These are phyloP conservation scores for Diabrotica balteata DNA, from an alignment of 2,888 invertebrate genomes.

Conservation along the genomic window DNA sequence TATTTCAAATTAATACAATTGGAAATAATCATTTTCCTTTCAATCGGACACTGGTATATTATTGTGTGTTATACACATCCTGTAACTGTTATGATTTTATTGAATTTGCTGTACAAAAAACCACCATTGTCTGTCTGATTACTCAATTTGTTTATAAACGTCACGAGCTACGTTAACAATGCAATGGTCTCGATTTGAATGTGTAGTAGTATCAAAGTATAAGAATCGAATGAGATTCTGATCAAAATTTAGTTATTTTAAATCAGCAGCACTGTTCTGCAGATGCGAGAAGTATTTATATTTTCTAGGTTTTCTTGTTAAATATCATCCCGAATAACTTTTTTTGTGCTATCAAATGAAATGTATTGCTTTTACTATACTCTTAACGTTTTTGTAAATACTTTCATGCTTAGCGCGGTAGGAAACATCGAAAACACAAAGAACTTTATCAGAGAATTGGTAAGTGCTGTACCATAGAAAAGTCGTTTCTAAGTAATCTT, in stretches of 20 bases:
- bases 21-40: not conserved
- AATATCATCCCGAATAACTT: no score
- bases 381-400: conserved; percentile 50
- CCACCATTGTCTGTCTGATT: conserved; percentile 22
- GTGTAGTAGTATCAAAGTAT: no score
- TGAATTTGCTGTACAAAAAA: conserved; percentile 19
- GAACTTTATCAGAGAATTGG: conserved; percentile 80
- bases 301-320: no score
- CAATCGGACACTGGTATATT: not conserved
- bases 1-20: not conserved
- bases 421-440: conserved; percentile 75
- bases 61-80: conserved; percentile 22
- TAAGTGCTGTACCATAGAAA: conserved; percentile 62
- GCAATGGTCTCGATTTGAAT: not conserved
- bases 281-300: no score
- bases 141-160: conserved; percentile 16
- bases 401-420: conserved; percentile 73
- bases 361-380: not conserved
- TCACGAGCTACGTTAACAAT: conserved; percentile 6
- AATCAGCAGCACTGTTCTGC: no score
- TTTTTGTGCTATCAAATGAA: no score
- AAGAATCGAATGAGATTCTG: no score
- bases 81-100: conserved; percentile 19
- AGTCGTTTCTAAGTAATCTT: conserved; percentile 1
- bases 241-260: no score